Evolutionary conservation across 2,888 invertebrate genomes (phyloP).

Genomic region (Buathra laborator): DNA sequence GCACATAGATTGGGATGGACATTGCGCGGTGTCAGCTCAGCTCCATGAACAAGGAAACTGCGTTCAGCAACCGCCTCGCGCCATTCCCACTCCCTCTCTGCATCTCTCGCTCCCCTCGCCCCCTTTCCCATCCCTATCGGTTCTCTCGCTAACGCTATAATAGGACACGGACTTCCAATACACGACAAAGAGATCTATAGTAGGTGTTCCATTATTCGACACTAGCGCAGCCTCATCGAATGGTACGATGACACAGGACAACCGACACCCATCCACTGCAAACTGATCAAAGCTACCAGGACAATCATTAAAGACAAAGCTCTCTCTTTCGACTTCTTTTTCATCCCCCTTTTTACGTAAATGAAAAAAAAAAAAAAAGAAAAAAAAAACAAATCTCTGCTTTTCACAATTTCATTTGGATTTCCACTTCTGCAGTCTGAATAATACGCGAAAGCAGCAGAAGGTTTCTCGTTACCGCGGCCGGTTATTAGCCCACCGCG

Average conservation of each 20-base stretch:
- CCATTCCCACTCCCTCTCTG: slow-evolving; percentile 10
- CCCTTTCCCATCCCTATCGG: slow-evolving; percentile 10
- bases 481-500: slow-evolving; percentile 17
- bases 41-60: slow-evolving; percentile 76
- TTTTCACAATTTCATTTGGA: background rate
- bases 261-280: background rate
- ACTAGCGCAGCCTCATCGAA: slow-evolving; percentile 43
- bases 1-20: slow-evolving; percentile 76
- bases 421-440: background rate
- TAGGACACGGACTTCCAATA: slow-evolving; percentile 71
- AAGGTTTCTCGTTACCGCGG: background rate
- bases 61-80: slow-evolving; percentile 67
- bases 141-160: slow-evolving; percentile 65
- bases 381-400: background rate
- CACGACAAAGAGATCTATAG: slow-evolving; percentile 30
- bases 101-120: background rate
- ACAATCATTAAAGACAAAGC: background rate
- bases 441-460: background rate
- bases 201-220: slow-evolving; percentile 33
- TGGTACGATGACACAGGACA: slow-evolving; percentile 11
- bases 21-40: slow-evolving; percentile 79
- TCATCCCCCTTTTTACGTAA: too few relatives aligned
- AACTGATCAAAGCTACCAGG: slow-evolving; percentile 1
- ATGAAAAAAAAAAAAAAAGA: background rate
- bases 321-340: too few relatives aligned